Conservation (phyloP, 2,888 invertebrate genomes). For the Dryobota labecula region DNA sequence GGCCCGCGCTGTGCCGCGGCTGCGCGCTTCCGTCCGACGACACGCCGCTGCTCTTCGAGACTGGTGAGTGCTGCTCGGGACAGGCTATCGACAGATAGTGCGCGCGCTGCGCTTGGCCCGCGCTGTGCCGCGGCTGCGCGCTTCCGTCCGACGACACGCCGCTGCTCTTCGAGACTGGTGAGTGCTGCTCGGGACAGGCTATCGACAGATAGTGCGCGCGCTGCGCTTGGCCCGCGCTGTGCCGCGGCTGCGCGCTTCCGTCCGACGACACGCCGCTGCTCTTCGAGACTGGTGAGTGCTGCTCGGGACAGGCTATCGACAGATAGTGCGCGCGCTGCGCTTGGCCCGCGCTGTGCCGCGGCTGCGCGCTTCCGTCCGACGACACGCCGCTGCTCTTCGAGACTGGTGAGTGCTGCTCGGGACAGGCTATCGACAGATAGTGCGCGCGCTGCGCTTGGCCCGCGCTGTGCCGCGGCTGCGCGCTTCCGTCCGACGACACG, state of each 20-base stretch:
- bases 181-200: no score
- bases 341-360: slow-evolving; percentile 96
- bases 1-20: slow-evolving; percentile 96
- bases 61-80: no score
- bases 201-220: no score
- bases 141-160: slow-evolving; percentile 90
- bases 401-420: no score
- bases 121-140: slow-evolving; percentile 96
- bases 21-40: slow-evolving; percentile 92
- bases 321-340: slow-evolving; percentile 95
- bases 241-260: slow-evolving; percentile 96
- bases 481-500: slow-evolving; percentile 90
- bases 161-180: slow-evolving; percentile 51
- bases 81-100: no score
- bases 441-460: slow-evolving; percentile 96
- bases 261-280: slow-evolving; percentile 76
- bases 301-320: no score
- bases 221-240: slow-evolving; percentile 95
- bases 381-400: slow-evolving; percentile 73
- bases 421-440: no score
- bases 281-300: slow-evolving; percentile 44
- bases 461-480: slow-evolving; percentile 96
- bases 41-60: slow-evolving; percentile 72
- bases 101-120: slow-evolving; percentile 94
- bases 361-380: slow-evolving; percentile 93